Conservation (phyloP, 2,888 invertebrate species). For the Xestia ashworthii region DNA sequence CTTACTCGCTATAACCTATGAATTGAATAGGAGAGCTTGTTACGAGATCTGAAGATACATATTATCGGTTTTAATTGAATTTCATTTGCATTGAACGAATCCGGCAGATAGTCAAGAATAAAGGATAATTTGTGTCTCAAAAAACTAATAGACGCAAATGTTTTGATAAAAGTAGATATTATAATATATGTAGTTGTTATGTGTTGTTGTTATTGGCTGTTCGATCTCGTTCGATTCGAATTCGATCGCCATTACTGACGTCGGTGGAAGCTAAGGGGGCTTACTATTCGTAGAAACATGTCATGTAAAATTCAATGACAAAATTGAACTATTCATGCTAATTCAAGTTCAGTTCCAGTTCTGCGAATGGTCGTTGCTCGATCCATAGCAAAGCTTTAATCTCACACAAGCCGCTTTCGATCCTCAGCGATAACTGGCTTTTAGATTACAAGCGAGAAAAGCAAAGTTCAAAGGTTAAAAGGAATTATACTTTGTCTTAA, state of each 20-base stretch:
- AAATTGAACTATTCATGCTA: not conserved
- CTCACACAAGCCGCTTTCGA: slow-evolving; percentile 24
- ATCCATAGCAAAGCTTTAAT: slow-evolving; percentile 31
- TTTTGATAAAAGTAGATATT: not conserved
- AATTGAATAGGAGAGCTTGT: slow-evolving; percentile 63
- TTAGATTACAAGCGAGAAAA: slow-evolving; percentile 27
- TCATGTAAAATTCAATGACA: slow-evolving; percentile 10
- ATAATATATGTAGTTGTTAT: slow-evolving; percentile 24
- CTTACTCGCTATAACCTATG: slow-evolving; percentile 67
- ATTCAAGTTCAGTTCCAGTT: slow-evolving; percentile 5
- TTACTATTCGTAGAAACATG: slow-evolving; percentile 27
- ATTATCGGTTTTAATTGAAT: slow-evolving; percentile 27
- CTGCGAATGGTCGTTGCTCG: slow-evolving; percentile 1
- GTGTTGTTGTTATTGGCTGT: slow-evolving; percentile 21
- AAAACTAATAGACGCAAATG: slow-evolving; percentile 1
- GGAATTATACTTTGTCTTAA: slow-evolving; percentile 30
- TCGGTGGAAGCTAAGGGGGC: slow-evolving; percentile 21
- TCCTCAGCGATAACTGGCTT: slow-evolving; percentile 34
- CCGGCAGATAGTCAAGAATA: slow-evolving; percentile 5
- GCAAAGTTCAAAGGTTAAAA: slow-evolving; percentile 55
- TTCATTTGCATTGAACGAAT: slow-evolving; percentile 23
- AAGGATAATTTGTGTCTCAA: slow-evolving; percentile 3
- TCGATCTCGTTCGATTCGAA: slow-evolving; percentile 17
- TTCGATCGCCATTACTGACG: slow-evolving; percentile 38
- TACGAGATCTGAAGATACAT: slow-evolving; percentile 16